Evolutionary conservation across 2,113 vertebrate species (phyloP).

Genomic region (Ellobius talpinus): DNA sequence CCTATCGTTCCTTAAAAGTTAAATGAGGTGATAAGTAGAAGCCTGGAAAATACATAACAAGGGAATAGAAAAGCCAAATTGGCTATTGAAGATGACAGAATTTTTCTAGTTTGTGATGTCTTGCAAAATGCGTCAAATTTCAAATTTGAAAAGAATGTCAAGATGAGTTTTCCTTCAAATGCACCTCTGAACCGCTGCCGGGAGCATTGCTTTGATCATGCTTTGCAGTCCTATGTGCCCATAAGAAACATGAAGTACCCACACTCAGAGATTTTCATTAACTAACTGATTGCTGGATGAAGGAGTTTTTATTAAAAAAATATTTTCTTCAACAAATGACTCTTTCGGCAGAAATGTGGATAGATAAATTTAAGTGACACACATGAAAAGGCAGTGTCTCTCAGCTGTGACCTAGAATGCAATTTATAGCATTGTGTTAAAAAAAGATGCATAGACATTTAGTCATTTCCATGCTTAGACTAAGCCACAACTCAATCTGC

Average conservation of each 20-base stretch:
- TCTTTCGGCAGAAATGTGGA: neutral
- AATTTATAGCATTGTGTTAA: neutral
- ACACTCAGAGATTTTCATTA: neutral
- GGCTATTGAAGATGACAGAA: neutral
- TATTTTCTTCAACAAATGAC: neutral
- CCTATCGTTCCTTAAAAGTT: constrained; percentile 10
- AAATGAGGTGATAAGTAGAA: constrained; percentile 15
- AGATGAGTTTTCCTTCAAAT: neutral
- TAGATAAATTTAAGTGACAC: neutral
- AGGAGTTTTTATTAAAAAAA: neutral
- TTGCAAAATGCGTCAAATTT: constrained; percentile 11
- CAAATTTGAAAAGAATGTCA: constrained; percentile 24
- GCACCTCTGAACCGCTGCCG: too few species aligned
- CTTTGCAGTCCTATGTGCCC: neutral
- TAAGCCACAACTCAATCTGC: neutral
- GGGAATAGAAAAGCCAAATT: neutral
- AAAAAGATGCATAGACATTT: neutral
- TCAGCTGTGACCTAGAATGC: neutral
- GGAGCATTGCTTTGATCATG: neutral
- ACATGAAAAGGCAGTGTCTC: neutral
- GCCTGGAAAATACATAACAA: neutral
- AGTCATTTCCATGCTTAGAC: neutral
- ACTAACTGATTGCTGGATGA: neutral
- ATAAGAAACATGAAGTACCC: neutral
- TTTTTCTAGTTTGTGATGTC: neutral